A percentile compares a stretch with the other conserved stretches of the same genome.
Evolutionary conservation across 2,888 invertebrate genomes (phyloP).

Genomic region (Dugesia japonica): DNA sequence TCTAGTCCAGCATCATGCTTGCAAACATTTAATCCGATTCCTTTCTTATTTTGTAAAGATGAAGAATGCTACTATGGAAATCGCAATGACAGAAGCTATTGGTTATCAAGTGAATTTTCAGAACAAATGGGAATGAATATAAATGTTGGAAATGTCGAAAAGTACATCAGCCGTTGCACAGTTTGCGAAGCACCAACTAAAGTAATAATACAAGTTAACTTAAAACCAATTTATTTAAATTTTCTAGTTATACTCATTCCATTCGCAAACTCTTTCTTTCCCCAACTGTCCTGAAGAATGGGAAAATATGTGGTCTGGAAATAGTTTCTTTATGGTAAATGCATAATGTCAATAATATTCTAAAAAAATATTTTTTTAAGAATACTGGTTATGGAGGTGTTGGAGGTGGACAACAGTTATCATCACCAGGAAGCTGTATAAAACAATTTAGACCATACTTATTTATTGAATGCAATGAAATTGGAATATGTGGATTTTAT

Average conservation of each 20-base stretch:
- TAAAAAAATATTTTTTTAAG: slow-evolving; percentile 49
- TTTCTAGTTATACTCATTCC: slow-evolving; percentile 17
- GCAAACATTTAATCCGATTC: slow-evolving; percentile 81
- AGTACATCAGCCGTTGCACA: slow-evolving; percentile 56
- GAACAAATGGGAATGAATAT: slow-evolving; percentile 65
- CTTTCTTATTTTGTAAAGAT: slow-evolving; percentile 82
- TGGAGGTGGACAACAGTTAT: slow-evolving; percentile 75
- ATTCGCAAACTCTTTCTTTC: slow-evolving; percentile 8
- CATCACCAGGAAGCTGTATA: slow-evolving; percentile 85
- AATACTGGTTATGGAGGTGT: slow-evolving; percentile 70
- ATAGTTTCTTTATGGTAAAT: slow-evolving; percentile 87
- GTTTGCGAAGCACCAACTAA: slow-evolving; percentile 65
- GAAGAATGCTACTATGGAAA: slow-evolving; percentile 83
- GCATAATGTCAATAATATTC: neutral
- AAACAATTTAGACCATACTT: slow-evolving; percentile 79
- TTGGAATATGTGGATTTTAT: slow-evolving; percentile 24
- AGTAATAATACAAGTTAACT: too few relatives aligned
- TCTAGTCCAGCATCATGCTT: slow-evolving; percentile 72
- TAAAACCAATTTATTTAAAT: neutral
- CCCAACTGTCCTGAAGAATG: slow-evolving; percentile 69
- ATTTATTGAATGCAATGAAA: slow-evolving; percentile 70
- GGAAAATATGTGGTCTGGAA: slow-evolving; percentile 84
- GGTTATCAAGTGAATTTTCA: slow-evolving; percentile 77
- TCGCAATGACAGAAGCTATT: slow-evolving; percentile 87
- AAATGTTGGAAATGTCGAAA: slow-evolving; percentile 36